phyloP scores from a whole-genome alignment of 2,113 vertebrate genomes.

The Charina bottae region DNA sequence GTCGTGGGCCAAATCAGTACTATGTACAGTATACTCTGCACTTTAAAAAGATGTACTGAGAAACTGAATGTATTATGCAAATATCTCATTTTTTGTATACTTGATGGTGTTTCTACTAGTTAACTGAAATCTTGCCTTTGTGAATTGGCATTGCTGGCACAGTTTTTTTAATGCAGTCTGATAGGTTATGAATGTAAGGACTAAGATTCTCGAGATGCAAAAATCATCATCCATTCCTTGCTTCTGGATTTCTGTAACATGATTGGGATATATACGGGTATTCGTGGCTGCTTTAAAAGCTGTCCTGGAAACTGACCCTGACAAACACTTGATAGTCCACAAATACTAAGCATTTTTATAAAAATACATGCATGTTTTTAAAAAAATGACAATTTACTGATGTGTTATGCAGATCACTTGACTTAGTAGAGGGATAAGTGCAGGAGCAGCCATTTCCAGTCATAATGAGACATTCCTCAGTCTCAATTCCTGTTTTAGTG shows the following conservation, averaged over 20 bases:
- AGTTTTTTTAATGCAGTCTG: neutral
- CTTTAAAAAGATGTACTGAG: neutral
- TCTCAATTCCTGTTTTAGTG: slow-evolving; percentile 58
- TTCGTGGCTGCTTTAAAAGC: neutral
- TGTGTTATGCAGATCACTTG: neutral
- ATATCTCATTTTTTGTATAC: neutral
- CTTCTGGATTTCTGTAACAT: neutral
- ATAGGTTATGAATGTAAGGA: neutral
- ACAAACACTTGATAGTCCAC: neutral
- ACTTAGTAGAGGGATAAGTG: neutral
- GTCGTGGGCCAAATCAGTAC: neutral
- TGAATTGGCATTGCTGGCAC: neutral
- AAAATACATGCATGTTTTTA: neutral
- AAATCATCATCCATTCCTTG: neutral
- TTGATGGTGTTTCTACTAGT: neutral
- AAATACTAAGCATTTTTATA: neutral
- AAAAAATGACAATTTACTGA: neutral
- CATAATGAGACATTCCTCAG: neutral
- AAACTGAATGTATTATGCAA: neutral
- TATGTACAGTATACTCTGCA: neutral
- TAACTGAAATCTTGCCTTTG: neutral
- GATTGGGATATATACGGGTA: neutral
- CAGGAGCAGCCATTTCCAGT: neutral
- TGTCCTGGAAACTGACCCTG: neutral
- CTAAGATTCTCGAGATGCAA: neutral